Base-by-base conservation (phyloP, 1,140 invertebrate genomes). In the Megathymus violae region DNA sequence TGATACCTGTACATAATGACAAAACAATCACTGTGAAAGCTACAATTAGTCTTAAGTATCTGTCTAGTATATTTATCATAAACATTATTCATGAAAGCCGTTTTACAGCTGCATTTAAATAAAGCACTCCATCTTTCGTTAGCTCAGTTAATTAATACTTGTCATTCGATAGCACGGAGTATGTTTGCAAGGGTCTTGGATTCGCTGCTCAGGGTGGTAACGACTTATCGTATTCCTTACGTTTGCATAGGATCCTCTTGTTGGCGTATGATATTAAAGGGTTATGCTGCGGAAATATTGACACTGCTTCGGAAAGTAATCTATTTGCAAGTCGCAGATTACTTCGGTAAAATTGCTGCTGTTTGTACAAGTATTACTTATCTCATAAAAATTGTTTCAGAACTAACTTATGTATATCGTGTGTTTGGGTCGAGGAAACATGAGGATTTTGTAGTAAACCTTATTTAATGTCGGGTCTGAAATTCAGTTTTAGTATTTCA, bases 61-160 rank as follows among this genome's bases (percentile, higher is more conserved):
- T 31, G 27, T 36, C 10, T 36, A 36, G 10, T 36, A n/a, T 11
- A 36, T 22, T 36, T 36, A 36, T 36, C 34, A 36, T 36, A 11
- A 36, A 36, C 34, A 36, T 36, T 36, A 36, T 36, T 36, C 34
- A 36, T 36, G 34, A 36, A 47, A 47, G 10, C 3, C 11, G 14
- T 47, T 47, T 58, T 46, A 34, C 27, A 44, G 27, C 43, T 17
- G 52, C 54, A 34, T 31, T 58, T 58, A 58, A 46, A 58, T 22
- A 31, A 15, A 58, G n/a, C 15, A 4, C 9, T 31, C 25, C 54
- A 40, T 44, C 25, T 46, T 58, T 64, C 44, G 52, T 62, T 65
- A 59, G 44, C 43, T 59, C 36, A 41, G 61, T 69, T 73, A 73
- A 73, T 73, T 73, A 73, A 73, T 73, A 69, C 66, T 64, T 62